Percentiles rank a stretch among this genome's conserved stretches.
Conservation (phyloP, 1,140 invertebrate genomes). For the Gonioctena quinquepunctata region DNA sequence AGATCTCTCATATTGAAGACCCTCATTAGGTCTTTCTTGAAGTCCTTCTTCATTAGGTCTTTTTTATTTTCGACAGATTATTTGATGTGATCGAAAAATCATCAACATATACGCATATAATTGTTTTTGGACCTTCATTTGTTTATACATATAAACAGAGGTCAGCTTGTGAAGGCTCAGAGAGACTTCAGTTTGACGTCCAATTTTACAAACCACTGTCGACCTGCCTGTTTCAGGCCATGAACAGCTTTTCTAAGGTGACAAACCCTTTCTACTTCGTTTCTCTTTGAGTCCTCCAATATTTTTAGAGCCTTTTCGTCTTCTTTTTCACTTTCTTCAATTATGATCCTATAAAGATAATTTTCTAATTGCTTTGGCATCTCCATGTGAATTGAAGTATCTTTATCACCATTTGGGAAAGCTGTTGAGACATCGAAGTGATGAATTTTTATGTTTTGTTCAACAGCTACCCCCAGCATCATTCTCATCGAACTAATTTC, state of each 20-base stretch:
- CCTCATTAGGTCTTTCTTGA: no score
- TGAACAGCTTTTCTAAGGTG: constrained; percentile 47
- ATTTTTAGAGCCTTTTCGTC: constrained; percentile 40
- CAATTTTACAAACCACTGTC: constrained; percentile 43
- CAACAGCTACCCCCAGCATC: no score
- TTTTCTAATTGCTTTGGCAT: constrained; percentile 38
- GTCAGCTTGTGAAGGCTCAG: constrained; percentile 35
- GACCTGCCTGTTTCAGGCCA: constrained; percentile 48
- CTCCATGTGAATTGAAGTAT: constrained; percentile 33
- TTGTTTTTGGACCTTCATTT: constrained; percentile 48
- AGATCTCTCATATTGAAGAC: no score
- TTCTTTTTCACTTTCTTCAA: no score
- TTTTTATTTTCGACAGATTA: no score
- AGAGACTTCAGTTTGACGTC: constrained; percentile 14
- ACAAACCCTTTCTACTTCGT: constrained; percentile 39
- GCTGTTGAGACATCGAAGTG: constrained; percentile 39
- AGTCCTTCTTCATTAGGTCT: no score
- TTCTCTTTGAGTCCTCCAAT: constrained; percentile 43
- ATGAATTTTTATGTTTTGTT: constrained; percentile 37
- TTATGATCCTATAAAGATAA: no score
- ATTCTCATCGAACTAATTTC: constrained; percentile 47
- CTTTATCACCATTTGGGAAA: constrained; percentile 24
- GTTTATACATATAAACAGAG: constrained; percentile 23
- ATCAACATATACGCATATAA: no score
- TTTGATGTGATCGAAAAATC: no score